phyloP scores from a whole-genome alignment of 2,888 invertebrate genomes.

The Lacanobia oleracea region DNA sequence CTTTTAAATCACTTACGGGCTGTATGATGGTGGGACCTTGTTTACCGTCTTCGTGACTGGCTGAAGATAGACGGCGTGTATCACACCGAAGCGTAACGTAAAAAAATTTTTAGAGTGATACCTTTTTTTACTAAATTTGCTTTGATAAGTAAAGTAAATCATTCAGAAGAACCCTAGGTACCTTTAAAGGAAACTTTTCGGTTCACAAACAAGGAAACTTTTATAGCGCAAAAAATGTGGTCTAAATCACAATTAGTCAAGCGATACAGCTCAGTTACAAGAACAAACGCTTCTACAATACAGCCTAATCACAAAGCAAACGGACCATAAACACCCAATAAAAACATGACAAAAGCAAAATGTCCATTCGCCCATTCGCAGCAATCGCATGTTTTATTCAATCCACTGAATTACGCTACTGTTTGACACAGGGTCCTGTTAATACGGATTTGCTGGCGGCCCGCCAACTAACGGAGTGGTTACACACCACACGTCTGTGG shows the following conservation, averaged over 20 bases:
- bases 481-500: slow-evolving; percentile 58
- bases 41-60: slow-evolving; percentile 71
- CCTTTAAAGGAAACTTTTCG: no score
- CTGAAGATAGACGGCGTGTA: slow-evolving; percentile 1
- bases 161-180: neutral
- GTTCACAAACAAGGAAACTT: neutral
- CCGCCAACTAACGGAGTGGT: slow-evolving; percentile 76
- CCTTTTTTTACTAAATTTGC: neutral
- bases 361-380: slow-evolving; percentile 24
- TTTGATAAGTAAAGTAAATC: neutral
- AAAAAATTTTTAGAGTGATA: neutral
- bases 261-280: neutral
- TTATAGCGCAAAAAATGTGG: neutral
- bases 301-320: neutral
- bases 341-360: slow-evolving; percentile 37
- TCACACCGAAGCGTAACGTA: slow-evolving; percentile 48
- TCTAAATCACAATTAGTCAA: neutral
- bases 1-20: slow-evolving; percentile 84
- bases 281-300: neutral
- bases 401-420: slow-evolving; percentile 59
- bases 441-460: slow-evolving; percentile 81
- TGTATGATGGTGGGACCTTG: slow-evolving; percentile 74
- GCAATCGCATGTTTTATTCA: slow-evolving; percentile 40
- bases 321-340: slow-evolving; percentile 13
- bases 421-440: slow-evolving; percentile 72